Evolutionary conservation across 2,113 vertebrate genomes (phyloP).

Genomic region (Lipophrys pholis): DNA sequence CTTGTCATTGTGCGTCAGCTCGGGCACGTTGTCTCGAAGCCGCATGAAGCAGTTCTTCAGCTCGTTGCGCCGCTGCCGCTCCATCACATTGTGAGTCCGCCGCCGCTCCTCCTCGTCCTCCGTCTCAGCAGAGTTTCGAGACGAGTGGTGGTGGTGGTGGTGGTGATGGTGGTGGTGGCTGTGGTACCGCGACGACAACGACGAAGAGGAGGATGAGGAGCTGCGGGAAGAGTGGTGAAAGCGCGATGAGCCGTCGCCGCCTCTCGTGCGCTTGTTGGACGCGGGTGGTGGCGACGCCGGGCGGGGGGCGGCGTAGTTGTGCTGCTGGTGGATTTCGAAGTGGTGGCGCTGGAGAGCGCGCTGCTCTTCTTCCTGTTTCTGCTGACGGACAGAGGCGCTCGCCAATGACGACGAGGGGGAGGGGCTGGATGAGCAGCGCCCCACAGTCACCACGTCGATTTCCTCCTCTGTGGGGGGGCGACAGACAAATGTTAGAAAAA

Average conservation of each 20-base stretch:
- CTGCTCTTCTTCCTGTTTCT: slow-evolving; percentile 66
- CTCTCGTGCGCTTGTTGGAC: slow-evolving; percentile 67
- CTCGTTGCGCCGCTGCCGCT: slow-evolving; percentile 85
- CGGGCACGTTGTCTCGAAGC: slow-evolving; percentile 83
- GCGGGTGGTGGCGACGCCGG: slow-evolving; percentile 74
- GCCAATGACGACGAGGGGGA: slow-evolving; percentile 29
- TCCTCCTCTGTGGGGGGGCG: slow-evolving; percentile 80
- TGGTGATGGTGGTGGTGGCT: slow-evolving; percentile 2
- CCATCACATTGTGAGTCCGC: slow-evolving; percentile 86
- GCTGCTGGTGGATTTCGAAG: slow-evolving; percentile 84
- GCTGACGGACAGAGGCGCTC: slow-evolving; percentile 42
- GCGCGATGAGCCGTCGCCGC: slow-evolving; percentile 45
- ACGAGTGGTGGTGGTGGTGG: slow-evolving; percentile 22
- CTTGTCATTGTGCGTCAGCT: slow-evolving; percentile 84
- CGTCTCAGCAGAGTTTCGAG: slow-evolving; percentile 48
- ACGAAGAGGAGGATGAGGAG: slow-evolving; percentile 3
- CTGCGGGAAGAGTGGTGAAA: slow-evolving; percentile 47
- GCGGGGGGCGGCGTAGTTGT: slow-evolving; percentile 85
- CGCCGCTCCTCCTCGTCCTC: slow-evolving; percentile 85
- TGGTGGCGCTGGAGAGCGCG: slow-evolving; percentile 69
- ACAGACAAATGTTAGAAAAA: neutral
- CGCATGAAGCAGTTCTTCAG: slow-evolving; percentile 85
- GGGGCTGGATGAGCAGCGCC: slow-evolving; percentile 65
- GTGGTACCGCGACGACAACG: slow-evolving; percentile 23
- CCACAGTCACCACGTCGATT: slow-evolving; percentile 85